Base-by-base conservation (phyloP, 1,140 invertebrate genomes). In the Odontomachus brunneus region DNA sequence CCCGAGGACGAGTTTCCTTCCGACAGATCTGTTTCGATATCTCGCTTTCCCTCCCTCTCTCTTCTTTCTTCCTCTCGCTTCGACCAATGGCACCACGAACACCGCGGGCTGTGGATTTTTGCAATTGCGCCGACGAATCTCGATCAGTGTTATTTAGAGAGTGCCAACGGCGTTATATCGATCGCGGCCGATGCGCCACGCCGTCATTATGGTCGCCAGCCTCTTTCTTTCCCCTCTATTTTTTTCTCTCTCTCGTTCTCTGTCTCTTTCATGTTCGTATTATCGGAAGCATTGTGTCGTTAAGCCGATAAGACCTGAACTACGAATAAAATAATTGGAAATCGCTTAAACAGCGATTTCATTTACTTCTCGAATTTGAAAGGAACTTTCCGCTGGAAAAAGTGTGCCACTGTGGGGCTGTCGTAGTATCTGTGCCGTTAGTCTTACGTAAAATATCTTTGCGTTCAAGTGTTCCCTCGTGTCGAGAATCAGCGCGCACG, bases 101-200 rank as follows among this genome's bases (percentile, higher is more conserved):
- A 65, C 59, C 75, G 65, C 75, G 65, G 75, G 33, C 65, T 80
- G 65, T 80, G 51, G 63, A 80, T 80, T 80, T 80, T 71, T 80
- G 51, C 75, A 80, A 80, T 82, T 75, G 80, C 80, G 57, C 59
- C 67, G 59, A 51, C 67, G 80, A 82, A 75, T 82, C 55, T 82
- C 55, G 55, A 72, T 62, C 80, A 38, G 55, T 72, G 59, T 82
- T 82, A 75, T 74, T 82, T 82, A 72, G 69, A 80, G 24, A 80
- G 51, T 29, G 75, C 75, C 75, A 14, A 0, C 66, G 53, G 74
- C 48, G 62, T 44, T 76, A 53, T 69, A 80, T 80, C 65, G 65
- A 69, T 80, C 65, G n/a, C n/a, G 9, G 51, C 33, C n/a, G 24
- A 69, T 69, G 12, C 33, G 33, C 33, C 33, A 57, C 5, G n/a